These are phyloP conservation scores for Leucoma salicis DNA, from an alignment of 2,888 invertebrate species.

Conservation along the genomic window DNA sequence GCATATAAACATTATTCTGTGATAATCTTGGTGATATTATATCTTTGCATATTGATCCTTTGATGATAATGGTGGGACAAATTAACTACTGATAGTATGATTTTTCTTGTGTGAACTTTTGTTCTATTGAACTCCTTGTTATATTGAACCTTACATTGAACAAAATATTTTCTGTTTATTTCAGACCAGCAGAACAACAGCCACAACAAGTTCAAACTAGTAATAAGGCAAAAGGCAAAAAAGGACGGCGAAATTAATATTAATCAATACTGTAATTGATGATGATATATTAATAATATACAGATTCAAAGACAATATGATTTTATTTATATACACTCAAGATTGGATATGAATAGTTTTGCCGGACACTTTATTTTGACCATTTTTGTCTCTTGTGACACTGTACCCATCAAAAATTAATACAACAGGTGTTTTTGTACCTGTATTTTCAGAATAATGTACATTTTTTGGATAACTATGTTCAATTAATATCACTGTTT, in stretches of 20 bases:
- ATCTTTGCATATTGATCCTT: too few species aligned
- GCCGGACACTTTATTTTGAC: constrained; percentile 61
- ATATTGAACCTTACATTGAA: too few species aligned
- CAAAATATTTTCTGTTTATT: constrained; percentile 28
- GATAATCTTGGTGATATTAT: too few species aligned
- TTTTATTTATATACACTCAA: constrained; percentile 11
- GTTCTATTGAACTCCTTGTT: too few species aligned
- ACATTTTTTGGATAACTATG: constrained; percentile 28
- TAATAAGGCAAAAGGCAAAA: constrained; percentile 72
- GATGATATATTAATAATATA: constrained; percentile 19
- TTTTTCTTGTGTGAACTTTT: too few species aligned
- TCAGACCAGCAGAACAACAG: constrained; percentile 73
- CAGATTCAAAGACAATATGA: constrained; percentile 4
- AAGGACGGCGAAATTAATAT: constrained; percentile 62
- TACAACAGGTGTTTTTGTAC: constrained; percentile 48
- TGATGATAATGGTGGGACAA: too few species aligned
- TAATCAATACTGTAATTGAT: constrained; percentile 32
- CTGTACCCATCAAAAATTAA: constrained; percentile 74
- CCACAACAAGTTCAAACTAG: constrained; percentile 61
- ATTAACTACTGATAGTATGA: too few species aligned
- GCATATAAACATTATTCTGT: too few species aligned
- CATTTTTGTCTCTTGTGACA: constrained; percentile 68
- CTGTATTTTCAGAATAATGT: constrained; percentile 28
- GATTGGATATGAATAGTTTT: constrained; percentile 58
- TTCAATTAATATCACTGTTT: constrained; percentile 48